Base-by-base conservation (phyloP, 2,113 vertebrate species). In the Psittacula cyanocephala region DNA sequence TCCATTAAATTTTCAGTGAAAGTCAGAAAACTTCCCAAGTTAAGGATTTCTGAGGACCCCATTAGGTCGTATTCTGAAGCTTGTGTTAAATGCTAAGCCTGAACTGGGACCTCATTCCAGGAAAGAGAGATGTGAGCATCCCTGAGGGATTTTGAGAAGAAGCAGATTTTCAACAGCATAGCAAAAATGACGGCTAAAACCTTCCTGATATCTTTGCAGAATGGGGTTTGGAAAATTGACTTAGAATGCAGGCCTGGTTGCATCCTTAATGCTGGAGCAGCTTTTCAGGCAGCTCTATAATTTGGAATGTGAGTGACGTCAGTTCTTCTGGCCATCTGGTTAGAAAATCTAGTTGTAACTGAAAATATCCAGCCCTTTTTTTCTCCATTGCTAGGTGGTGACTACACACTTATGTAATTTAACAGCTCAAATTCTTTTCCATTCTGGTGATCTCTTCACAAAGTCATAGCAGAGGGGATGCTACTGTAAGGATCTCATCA, bases 251-350 rank as follows among this genome's bases (percentile, higher is more conserved):
- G 91, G 80, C 77, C 92, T 93, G 88, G 79, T 88, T 89, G 95
- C 93, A 95, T 96, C 90, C 90, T 91, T 94, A 93, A 81, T 37
- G 57, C 92, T 94, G 95, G 93, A 93, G 93, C 95, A 95, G 90
- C 96, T 95, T 91, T 96, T 96, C 88, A 86, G 39, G 96, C 95
- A 95, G 95, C 93, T 96, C 96, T 96, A 46, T 96, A 90, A 96
- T 95, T 90, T 96, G 95, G 96, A 97, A 97, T 97, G 93, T 96
- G 95, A 97, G 96, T 97, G 97, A 97, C 96, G 96, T 97, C 96
- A 95, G 96, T 96, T 96, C 92, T 95, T 82, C 93, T 97, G 97
- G 96, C 95, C 96, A 95, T 96, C 93, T 97, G 96, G 59, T 96
- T 93, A 96, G 96, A 97, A 97, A 97, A 97, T 96, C 84, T 93